A percentile compares a stretch with the other conserved stretches of the same genome.
Evolutionary conservation across 2,888 invertebrate species (phyloP).

Genomic region (Cataglyphis albicans): DNA sequence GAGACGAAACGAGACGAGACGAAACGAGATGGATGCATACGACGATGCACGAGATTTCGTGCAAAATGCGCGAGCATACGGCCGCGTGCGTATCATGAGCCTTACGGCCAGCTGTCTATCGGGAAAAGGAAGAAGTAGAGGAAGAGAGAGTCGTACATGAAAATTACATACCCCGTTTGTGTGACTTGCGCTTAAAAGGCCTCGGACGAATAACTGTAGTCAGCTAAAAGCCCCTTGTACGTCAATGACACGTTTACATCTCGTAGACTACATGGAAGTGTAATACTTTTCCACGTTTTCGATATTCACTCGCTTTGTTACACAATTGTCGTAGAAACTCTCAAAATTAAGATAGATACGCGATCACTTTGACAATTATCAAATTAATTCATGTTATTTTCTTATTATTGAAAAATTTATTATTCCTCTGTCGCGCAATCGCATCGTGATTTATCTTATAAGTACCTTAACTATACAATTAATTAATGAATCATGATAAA

Average conservation of each 20-base stretch:
- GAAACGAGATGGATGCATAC: slow-evolving; percentile 24
- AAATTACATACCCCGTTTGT: slow-evolving; percentile 74
- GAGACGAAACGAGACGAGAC: slow-evolving; percentile 3
- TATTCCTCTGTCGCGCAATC: not conserved
- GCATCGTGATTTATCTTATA: slow-evolving; percentile 11
- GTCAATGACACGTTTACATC: slow-evolving; percentile 74
- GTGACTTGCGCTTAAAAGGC: slow-evolving; percentile 74
- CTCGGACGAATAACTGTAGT: slow-evolving; percentile 72
- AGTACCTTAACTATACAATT: not conserved
- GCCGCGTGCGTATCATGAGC: slow-evolving; percentile 65
- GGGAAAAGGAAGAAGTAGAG: slow-evolving; percentile 49
- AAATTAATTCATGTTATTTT: not conserved
- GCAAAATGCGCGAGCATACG: slow-evolving; percentile 64
- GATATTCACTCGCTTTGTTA: not conserved
- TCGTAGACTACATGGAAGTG: slow-evolving; percentile 58
- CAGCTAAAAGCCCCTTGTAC: slow-evolving; percentile 74
- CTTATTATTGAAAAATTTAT: not conserved
- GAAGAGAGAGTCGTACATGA: slow-evolving; percentile 75
- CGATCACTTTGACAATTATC: not conserved
- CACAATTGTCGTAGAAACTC: not conserved
- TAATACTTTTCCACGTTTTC: slow-evolving; percentile 10
- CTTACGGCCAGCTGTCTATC: slow-evolving; percentile 62
- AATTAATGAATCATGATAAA: slow-evolving; percentile 25
- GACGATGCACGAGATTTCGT: slow-evolving; percentile 57
- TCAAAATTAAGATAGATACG: slow-evolving; percentile 13